Evolutionary conservation across 2,888 invertebrate genomes (phyloP).

Genomic region (Lithophane socia): DNA sequence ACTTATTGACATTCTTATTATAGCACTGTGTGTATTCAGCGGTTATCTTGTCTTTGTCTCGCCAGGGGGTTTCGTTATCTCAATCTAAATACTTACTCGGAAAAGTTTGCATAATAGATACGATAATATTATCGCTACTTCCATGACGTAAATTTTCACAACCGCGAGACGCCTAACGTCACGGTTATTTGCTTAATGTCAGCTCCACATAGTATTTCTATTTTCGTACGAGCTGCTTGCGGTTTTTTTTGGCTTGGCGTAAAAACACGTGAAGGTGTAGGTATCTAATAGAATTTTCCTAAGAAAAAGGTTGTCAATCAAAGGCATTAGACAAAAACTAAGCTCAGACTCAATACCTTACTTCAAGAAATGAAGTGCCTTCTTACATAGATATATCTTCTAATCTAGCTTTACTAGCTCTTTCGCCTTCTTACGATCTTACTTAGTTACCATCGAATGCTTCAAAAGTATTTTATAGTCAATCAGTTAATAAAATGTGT

Average conservation of each 20-base stretch:
- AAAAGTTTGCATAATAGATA: conserved; percentile 42
- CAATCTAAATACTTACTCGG: conserved; percentile 41
- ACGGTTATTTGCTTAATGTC: conserved; percentile 11
- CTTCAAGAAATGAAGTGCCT: not conserved
- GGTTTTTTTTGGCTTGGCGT: conserved; percentile 1
- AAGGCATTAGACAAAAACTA: too few species aligned
- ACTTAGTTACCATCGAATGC: not conserved
- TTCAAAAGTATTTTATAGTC: not conserved
- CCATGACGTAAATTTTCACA: conserved; percentile 46
- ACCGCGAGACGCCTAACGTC: conserved; percentile 36
- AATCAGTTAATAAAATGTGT: not conserved
- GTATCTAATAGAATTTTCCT: not conserved
- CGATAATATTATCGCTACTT: conserved; percentile 47
- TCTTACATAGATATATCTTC: not conserved
- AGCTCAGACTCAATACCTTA: not conserved
- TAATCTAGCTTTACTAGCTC: not conserved
- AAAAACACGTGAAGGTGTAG: not conserved
- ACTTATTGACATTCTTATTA: conserved; percentile 42
- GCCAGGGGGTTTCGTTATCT: conserved; percentile 63
- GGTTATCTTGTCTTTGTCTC: conserved; percentile 60
- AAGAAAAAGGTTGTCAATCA: not conserved
- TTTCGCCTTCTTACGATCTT: not conserved
- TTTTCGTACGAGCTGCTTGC: not conserved
- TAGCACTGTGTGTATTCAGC: conserved; percentile 42
- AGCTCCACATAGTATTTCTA: conserved; percentile 7